phyloP scores from a whole-genome alignment of 2,797 vertebrate genomes.

The Anguilla obscura region DNA sequence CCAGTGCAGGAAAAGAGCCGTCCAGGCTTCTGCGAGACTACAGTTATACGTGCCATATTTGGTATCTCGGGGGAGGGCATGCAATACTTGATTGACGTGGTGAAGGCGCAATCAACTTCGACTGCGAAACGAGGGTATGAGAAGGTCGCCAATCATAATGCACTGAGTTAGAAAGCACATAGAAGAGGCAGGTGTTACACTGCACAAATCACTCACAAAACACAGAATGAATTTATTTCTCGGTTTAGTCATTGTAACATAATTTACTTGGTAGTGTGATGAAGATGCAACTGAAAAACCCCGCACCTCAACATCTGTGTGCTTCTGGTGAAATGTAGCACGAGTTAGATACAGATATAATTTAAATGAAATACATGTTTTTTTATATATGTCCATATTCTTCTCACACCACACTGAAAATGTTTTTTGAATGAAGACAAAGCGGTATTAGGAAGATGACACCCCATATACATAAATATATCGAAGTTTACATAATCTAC shows the following conservation, averaged over 20 bases:
- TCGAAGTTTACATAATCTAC: neutral
- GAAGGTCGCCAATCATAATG: conserved; percentile 58
- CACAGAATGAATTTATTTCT: conserved; percentile 7
- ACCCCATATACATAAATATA: neutral
- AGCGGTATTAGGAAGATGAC: neutral
- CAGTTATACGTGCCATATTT: conserved; percentile 57
- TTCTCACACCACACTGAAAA: neutral
- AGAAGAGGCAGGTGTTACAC: conserved; percentile 54
- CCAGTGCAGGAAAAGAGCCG: conserved; percentile 54
- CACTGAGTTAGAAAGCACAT: conserved; percentile 42
- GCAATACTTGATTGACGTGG: conserved; percentile 55
- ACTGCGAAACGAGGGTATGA: conserved; percentile 35
- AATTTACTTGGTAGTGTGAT: conserved; percentile 12
- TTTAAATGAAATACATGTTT: conserved; percentile 13
- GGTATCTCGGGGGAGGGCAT: conserved; percentile 67
- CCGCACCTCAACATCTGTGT: neutral
- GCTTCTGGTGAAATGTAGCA: neutral
- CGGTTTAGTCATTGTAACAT: conserved; percentile 16
- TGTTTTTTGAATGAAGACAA: conserved; percentile 9
- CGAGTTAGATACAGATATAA: neutral
- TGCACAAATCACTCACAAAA: conserved; percentile 17
- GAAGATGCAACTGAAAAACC: neutral
- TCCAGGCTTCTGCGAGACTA: conserved; percentile 56
- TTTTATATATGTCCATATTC: neutral
- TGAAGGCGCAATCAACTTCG: conserved; percentile 55